phyloP scores from a whole-genome alignment of 2,113 vertebrate genomes.

The Melanocharis versteri region DNA sequence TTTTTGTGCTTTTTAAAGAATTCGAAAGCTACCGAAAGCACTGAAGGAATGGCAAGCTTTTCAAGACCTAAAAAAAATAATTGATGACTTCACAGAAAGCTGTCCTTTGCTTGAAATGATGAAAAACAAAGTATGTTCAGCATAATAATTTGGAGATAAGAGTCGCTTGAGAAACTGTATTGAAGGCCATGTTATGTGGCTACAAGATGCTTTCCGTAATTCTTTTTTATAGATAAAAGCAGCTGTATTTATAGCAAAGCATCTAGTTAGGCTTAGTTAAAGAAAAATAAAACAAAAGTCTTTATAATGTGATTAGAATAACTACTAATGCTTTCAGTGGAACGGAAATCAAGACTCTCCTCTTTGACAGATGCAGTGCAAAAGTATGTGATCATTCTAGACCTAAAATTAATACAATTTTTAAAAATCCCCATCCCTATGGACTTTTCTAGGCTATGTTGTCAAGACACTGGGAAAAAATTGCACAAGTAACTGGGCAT shows the following conservation, averaged over 20 bases:
- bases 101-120: slow-evolving; percentile 85
- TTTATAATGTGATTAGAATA: neutral
- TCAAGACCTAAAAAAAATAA: slow-evolving; percentile 79
- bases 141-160: neutral
- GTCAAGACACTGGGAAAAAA: slow-evolving; percentile 80
- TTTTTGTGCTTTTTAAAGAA: slow-evolving; percentile 57
- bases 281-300: neutral
- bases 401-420: neutral
- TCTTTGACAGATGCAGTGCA: neutral
- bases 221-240: neutral
- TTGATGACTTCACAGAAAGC: slow-evolving; percentile 82
- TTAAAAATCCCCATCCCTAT: neutral
- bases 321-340: neutral
- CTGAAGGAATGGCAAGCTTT: slow-evolving; percentile 85
- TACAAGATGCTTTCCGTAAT: neutral
- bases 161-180: neutral
- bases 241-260: neutral
- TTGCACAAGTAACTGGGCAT: slow-evolving; percentile 74
- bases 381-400: neutral
- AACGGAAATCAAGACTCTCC: neutral
- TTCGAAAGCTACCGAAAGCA: slow-evolving; percentile 79
- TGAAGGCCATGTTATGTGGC: neutral
- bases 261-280: neutral
- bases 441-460: slow-evolving; percentile 77
- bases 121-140: slow-evolving; percentile 77